Evolutionary conservation across 2,113 vertebrate species (phyloP), one percentile per base, ranked within the genome.

Genomic region (Neogale vison): DNA sequence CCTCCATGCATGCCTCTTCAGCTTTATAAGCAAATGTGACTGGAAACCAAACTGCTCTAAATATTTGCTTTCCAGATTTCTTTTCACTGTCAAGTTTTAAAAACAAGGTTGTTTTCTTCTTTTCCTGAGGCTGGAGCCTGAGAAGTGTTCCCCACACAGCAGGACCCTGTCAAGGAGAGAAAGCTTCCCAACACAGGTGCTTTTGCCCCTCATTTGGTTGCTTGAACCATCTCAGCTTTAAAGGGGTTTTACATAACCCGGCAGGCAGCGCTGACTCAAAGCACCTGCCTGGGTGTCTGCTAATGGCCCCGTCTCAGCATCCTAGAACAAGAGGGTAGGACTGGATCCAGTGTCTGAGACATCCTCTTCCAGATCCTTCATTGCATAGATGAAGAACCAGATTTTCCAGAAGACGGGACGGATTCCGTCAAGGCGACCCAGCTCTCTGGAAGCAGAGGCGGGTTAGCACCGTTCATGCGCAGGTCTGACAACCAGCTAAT

Each of bases 11-110:
- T 23, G 29, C 31, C 57, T 47, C 65, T 88, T 45, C 29, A 45
- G 65, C 36, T 94, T 86, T 39, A 1, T 55, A 81, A 96, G 74
- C 88, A 97, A 94, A 87, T 81, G 24, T 13, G 26, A 93, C 21
- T 85, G 45, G 26, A 91, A 95, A 76, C 57, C 82, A 93, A 88
- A 92, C 36, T 39, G 21, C 81, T 93, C 47, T 79, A 91, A 81
- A 90, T 82, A 82, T 88, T 93, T 82, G 63, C 50, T 10, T 80
- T 45, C 91, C 57, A 61, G 42, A 36, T 55, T 26, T 86, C 26
- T 82, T 36, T 76, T 36, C 29, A 23, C 95, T 91, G 76, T 69
- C 61, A 18, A 3, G 14, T 81, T 95, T 83, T 81, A 71, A 85
- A 86, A 92, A 59, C 17, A 63, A 52, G 77, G 20, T 34, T 57